Percentiles rank a stretch among this genome's conserved stretches.
Conservation (phyloP, 2,888 invertebrate genomes). For the Heliconius ethilla region DNA sequence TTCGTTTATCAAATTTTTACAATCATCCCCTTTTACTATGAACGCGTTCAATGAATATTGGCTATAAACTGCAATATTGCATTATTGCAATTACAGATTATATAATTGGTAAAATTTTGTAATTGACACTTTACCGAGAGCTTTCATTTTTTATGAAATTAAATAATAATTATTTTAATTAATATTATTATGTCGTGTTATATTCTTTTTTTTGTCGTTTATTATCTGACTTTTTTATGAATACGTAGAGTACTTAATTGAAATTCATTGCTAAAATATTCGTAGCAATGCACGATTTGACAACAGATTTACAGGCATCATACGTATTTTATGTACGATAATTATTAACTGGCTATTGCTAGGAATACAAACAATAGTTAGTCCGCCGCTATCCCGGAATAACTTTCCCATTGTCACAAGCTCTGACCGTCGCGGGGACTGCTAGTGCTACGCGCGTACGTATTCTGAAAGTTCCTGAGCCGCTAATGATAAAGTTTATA, state of each 20-base stretch:
- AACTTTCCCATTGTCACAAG: slow-evolving; percentile 51
- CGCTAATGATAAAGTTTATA: slow-evolving; percentile 31
- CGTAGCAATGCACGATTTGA: slow-evolving; percentile 26
- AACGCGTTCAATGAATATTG: slow-evolving; percentile 43
- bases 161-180: background rate
- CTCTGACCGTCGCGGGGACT: slow-evolving; percentile 46
- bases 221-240: background rate
- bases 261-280: slow-evolving; percentile 11
- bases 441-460: slow-evolving; percentile 12
- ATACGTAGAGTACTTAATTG: background rate
- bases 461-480: slow-evolving; percentile 33
- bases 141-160: slow-evolving; percentile 7
- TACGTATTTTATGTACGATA: slow-evolving; percentile 30
- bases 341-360: slow-evolving; percentile 35
- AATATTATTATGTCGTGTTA: background rate
- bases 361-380: slow-evolving; percentile 36
- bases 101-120: background rate
- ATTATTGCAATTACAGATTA: background rate
- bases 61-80: slow-evolving; percentile 23
- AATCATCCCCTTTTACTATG: slow-evolving; percentile 35
- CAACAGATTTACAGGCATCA: slow-evolving; percentile 26
- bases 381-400: slow-evolving; percentile 35
- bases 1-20: slow-evolving; percentile 44
- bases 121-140: background rate
- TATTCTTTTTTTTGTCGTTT: no score